Conservation (phyloP, 2,113 vertebrate genomes). For the Chaenocephalus aceratus region DNA sequence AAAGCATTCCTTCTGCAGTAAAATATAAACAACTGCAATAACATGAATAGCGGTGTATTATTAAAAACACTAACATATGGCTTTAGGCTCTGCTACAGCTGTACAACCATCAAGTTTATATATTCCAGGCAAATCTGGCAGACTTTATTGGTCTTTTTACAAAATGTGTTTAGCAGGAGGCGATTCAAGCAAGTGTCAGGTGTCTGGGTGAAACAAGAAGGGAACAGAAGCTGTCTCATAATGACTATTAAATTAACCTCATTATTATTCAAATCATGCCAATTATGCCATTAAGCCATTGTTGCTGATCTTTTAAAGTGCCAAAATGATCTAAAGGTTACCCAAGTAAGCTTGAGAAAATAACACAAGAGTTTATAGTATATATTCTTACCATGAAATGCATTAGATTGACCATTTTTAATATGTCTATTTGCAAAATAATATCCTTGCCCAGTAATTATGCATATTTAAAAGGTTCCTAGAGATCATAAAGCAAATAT, state of each 20-base stretch:
- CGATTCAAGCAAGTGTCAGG: background rate
- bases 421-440: background rate
- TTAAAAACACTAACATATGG: conserved; percentile 7
- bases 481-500: too few relatives aligned
- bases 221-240: background rate
- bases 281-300: conserved; percentile 8
- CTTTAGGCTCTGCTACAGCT: background rate
- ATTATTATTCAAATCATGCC: conserved; percentile 25
- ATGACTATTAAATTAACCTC: background rate
- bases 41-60: conserved; percentile 13
- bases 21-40: conserved; percentile 42
- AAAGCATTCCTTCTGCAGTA: conserved; percentile 17
- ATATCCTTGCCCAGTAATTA: background rate
- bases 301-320: background rate
- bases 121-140: background rate
- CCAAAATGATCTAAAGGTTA: conserved; percentile 16
- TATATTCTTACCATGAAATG: background rate
- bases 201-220: background rate
- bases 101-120: conserved; percentile 1
- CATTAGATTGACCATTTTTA: background rate
- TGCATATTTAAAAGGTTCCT: background rate
- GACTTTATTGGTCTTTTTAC: background rate
- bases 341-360: background rate
- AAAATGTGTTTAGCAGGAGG: background rate
- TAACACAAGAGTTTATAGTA: background rate